Percentiles rank a stretch among this genome's conserved stretches.
Evolutionary conservation across 1,140 invertebrate genomes (phyloP).

Genomic region (Diachasmimorpha longicaudata): DNA sequence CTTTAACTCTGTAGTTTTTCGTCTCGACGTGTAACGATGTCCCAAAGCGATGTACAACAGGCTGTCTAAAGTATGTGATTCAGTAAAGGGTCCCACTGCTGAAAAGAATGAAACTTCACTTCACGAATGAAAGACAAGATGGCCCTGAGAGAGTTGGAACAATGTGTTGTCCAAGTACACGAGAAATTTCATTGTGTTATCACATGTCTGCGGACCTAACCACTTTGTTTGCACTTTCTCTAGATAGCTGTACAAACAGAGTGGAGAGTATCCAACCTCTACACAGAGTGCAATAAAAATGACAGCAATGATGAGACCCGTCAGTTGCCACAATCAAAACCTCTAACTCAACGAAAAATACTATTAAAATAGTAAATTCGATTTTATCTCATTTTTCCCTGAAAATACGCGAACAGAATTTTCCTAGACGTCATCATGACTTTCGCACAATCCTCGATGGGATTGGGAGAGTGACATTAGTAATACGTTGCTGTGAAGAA

Average conservation of each 20-base stretch:
- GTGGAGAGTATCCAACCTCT: not conserved
- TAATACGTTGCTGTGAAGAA: not conserved
- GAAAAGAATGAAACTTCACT: constrained; percentile 16
- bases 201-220: not conserved
- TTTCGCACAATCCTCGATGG: not conserved
- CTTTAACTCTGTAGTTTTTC: constrained; percentile 12
- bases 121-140: constrained; percentile 20
- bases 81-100: constrained; percentile 15
- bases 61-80: constrained; percentile 30
- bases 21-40: constrained; percentile 34
- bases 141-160: constrained; percentile 1
- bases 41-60: constrained; percentile 29
- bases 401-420: too few species aligned
- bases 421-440: not conserved
- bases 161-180: constrained; percentile 17
- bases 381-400: too few species aligned
- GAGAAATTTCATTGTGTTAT: constrained; percentile 23
- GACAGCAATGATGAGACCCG: not conserved
- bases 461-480: not conserved
- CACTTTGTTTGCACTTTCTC: not conserved
- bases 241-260: not conserved
- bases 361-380: too few species aligned
- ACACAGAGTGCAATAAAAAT: not conserved
- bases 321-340: not conserved
- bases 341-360: not conserved